Base-by-base conservation (phyloP, 2,888 invertebrate genomes). In the Aporophyla lueneburgensis region DNA sequence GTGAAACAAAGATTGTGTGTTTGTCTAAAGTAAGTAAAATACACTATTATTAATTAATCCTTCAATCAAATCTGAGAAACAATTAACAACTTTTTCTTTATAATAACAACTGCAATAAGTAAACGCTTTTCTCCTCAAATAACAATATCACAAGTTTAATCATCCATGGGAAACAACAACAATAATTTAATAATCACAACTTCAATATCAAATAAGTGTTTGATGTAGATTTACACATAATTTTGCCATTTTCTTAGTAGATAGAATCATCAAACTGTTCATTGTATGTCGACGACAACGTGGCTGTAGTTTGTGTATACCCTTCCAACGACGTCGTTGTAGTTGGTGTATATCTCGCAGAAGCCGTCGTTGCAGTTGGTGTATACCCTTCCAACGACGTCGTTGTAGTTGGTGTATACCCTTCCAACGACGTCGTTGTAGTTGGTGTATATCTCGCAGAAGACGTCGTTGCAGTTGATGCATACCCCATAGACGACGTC, bases 201-300 rank as follows among this genome's bases (percentile, higher is more conserved):
- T 71, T 71, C 71, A 67, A 74, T 74, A 67, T 74, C 74, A 68
- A 67, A 68, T 68, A 74, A 74, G 74, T 74, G 69, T 74, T 74
- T 75, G 70, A 75, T 75, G 75, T 71, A 69, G 75, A 75, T 76
- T 76, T 76, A 65, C 76, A 71, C 76, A 76, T 76, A 71, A 76
- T 76, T 76, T 76, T 76, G 76, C 71, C 63, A 71, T 76, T 76
- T 76, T 75, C 75, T 75, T 76, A 76, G 71, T 76, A 76, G 76
- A 76, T 76, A 71, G 76, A 75, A 70, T 43, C 43, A 43, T 43
- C 43, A 43, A 43, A 43, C 75, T 75, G 75, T 75, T 75, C 70
- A 70, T 75, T 75, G 70, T 75, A 71, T 70, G 70, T 43, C 43
- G 43, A 43, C 43, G 9, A 43, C 43, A 43, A 74, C 74, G 68